Evolutionary conservation across 2,888 invertebrate genomes (phyloP).

Genomic region (Tenthredo livida): DNA sequence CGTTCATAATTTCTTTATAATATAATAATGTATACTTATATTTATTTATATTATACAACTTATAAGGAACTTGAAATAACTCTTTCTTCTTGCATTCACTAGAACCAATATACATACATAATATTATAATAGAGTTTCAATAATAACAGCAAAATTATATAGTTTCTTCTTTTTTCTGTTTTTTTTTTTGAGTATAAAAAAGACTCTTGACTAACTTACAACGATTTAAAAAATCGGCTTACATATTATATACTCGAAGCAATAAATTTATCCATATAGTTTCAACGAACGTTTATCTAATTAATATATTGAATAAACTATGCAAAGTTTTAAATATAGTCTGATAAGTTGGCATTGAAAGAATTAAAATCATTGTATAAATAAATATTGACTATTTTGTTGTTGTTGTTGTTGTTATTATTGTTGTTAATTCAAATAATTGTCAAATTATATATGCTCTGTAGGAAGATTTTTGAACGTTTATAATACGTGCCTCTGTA

Average conservation of each 20-base stretch:
- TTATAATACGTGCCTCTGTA: neutral
- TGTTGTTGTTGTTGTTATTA: neutral
- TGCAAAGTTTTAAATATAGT: neutral
- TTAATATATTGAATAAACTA: neutral
- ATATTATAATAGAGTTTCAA: neutral
- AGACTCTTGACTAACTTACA: neutral
- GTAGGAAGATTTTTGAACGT: slow-evolving; percentile 2
- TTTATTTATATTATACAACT: slow-evolving; percentile 16
- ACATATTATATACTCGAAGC: neutral
- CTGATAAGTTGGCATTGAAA: neutral
- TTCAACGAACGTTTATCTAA: neutral
- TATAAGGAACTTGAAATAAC: slow-evolving; percentile 48
- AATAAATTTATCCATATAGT: neutral
- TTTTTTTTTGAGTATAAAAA: neutral
- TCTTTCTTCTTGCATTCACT: neutral
- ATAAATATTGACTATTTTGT: neutral
- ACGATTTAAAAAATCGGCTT: neutral
- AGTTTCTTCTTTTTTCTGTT: neutral
- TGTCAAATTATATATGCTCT: neutral
- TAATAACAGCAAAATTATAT: slow-evolving; percentile 22
- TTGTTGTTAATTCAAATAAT: neutral
- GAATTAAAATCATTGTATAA: neutral
- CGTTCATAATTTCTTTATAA: slow-evolving; percentile 3
- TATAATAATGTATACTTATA: neutral
- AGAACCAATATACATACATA: neutral